Base-by-base conservation (phyloP, 2,888 invertebrate genomes). In the Hypsopygia costalis region DNA sequence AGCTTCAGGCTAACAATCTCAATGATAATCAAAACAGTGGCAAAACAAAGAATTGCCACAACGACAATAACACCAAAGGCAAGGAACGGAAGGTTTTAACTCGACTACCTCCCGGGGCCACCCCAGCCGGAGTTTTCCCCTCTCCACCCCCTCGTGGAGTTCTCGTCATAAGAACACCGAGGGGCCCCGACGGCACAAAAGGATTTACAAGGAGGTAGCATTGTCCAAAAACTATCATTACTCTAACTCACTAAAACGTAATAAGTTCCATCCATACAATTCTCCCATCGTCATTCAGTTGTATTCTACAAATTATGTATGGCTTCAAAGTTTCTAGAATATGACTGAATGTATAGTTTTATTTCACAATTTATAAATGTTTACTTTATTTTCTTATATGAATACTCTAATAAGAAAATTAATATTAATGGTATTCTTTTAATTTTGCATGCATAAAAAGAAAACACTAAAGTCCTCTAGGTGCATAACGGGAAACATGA, bases 121-220 rank as follows among this genome's bases (percentile, higher is more conserved):
- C 81, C 0, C 58, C 69, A 0, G 56, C 76, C 1, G 86, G 78
- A 6, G 61, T 85, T 21, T 85, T 80, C 54, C 85, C 82, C 1
- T 87, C 82, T 3, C 88, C 88, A 0, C 80, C 83, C 0, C 89
- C 85, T 0, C 78, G 85, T 3, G 87, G 89, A 7, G 87, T 89
- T 1, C 77, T 86, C 8, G 90, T 95, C 41, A 90, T 95, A 62
- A 89, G 96, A 58, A 89, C 93, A 68, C 96, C 96, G 0, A 90
- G 91, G 56, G 95, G 95, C 27, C 96, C 96, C 1, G 95, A 96
- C 61, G 95, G 95, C 48, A 93, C 94, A 35, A 88, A 85, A 68
- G 87, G 87, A 16, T 88, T 88, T 52, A 59, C 70, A 48, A 61
- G 67, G 43, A 86, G 87, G 85, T 88, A 88, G 87, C 87, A 83